Conservation (phyloP, 2,113 vertebrate genomes). For the Tonatia bakeri region DNA sequence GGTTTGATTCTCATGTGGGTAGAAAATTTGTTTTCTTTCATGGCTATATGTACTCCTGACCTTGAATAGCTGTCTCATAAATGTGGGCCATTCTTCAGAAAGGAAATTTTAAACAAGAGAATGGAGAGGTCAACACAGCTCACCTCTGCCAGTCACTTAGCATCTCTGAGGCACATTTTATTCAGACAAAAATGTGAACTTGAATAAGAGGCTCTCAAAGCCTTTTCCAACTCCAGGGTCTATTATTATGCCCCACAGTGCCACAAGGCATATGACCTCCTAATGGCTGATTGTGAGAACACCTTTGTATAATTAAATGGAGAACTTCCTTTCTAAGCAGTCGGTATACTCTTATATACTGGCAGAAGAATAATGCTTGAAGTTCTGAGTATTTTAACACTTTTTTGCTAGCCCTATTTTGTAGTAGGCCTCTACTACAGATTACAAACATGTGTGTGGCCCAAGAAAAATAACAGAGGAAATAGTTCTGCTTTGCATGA, state of each 20-base stretch:
- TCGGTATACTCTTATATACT: not conserved
- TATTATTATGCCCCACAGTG: not conserved
- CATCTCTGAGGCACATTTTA: not conserved
- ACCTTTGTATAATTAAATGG: not conserved
- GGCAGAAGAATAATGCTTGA: not conserved
- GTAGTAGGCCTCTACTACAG: not conserved
- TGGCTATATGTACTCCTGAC: not conserved
- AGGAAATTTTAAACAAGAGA: not conserved
- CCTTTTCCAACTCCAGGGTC: not conserved
- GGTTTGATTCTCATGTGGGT: not conserved
- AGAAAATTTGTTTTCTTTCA: conserved; percentile 10
- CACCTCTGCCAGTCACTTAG: not conserved
- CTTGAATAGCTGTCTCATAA: not conserved
- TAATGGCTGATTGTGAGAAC: not conserved
- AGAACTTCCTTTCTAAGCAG: not conserved
- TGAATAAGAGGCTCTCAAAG: not conserved
- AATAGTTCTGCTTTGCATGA: not conserved
- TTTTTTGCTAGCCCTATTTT: not conserved
- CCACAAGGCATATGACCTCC: not conserved
- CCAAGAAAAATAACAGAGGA: conserved; percentile 32
- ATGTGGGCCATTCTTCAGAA: not conserved
- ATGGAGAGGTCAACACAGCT: not conserved
- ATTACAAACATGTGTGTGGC: not conserved
- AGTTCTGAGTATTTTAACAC: not conserved
- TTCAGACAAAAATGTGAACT: not conserved